Percentiles rank a stretch among this genome's conserved stretches.
Evolutionary conservation across 2,113 vertebrate genomes (phyloP).

Genomic region (Engraulis encrasicolus): DNA sequence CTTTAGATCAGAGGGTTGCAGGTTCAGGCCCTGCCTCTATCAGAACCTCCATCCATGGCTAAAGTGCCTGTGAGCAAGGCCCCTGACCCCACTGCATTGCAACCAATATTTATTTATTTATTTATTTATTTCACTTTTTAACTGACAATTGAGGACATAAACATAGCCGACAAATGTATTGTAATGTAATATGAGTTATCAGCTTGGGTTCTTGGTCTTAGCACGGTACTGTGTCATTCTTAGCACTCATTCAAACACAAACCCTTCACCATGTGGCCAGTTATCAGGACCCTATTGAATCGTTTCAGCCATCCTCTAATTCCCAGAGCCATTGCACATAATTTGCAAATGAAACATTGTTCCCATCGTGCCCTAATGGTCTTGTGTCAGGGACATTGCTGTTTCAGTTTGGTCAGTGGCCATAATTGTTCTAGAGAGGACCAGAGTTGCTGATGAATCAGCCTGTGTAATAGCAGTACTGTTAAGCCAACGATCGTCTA

Average conservation of each 20-base stretch:
- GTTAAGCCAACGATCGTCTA: not conserved
- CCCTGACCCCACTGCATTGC: no score
- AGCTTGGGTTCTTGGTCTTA: no score
- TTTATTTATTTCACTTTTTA: no score
- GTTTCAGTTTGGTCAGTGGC: not conserved
- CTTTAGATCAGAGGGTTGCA: no score
- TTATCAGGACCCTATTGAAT: not conserved
- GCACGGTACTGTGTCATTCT: not conserved
- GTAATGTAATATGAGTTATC: no score
- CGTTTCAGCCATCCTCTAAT: not conserved
- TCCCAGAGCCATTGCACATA: not conserved
- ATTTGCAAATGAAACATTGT: not conserved
- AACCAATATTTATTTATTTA: no score
- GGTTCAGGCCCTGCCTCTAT: no score
- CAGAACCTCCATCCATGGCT: no score
- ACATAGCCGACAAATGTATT: no score
- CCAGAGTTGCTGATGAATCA: not conserved
- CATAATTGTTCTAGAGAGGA: not conserved
- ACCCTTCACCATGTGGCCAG: not conserved
- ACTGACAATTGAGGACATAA: no score
- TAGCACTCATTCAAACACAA: not conserved
- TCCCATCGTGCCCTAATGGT: not conserved
- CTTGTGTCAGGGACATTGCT: not conserved
- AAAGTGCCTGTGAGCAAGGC: no score
- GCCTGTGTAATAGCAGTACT: not conserved